Evolutionary conservation across 2,797 vertebrate genomes (phyloP).

Genomic region (Percopsis omiscomaycus): DNA sequence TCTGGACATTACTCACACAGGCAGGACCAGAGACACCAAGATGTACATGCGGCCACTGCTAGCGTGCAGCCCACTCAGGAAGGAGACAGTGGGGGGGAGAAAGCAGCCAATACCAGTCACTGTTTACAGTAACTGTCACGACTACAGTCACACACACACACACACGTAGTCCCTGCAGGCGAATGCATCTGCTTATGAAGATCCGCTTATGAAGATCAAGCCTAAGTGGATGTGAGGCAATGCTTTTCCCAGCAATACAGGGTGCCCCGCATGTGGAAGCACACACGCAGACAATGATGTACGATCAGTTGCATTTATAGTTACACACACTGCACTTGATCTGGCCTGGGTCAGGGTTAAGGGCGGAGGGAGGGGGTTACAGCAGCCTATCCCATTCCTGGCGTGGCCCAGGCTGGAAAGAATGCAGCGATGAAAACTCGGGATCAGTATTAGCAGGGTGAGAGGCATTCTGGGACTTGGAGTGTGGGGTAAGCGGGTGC

Average conservation of each 20-base stretch:
- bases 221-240: slow-evolving; percentile 29
- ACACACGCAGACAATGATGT: slow-evolving; percentile 9
- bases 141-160: slow-evolving; percentile 32
- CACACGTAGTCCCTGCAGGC: slow-evolving; percentile 33
- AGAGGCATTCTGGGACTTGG: slow-evolving; percentile 33
- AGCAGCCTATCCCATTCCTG: slow-evolving; percentile 35
- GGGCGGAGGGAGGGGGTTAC: slow-evolving; percentile 16
- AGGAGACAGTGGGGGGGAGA: slow-evolving; percentile 39
- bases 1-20: slow-evolving; percentile 37
- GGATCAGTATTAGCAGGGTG: slow-evolving; percentile 43
- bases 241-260: slow-evolving; percentile 75
- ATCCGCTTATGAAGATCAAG: slow-evolving; percentile 47
- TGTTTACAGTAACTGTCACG: slow-evolving; percentile 69
- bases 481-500: slow-evolving; percentile 1
- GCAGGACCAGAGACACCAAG: slow-evolving; percentile 49
- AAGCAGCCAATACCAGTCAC: slow-evolving; percentile 52
- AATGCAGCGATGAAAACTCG: slow-evolving; percentile 53
- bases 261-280: not conserved
- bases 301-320: not conserved
- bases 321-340: not conserved
- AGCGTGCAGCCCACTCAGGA: slow-evolving; percentile 35
- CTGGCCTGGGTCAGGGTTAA: slow-evolving; percentile 8
- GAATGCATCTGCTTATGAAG: slow-evolving; percentile 66
- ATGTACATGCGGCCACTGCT: slow-evolving; percentile 35
- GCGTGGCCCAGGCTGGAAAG: slow-evolving; percentile 41